Evolutionary conservation across 2,888 invertebrate species (phyloP), one percentile per base, ranked within the genome.

Genomic region (Phyto melanocephala): DNA sequence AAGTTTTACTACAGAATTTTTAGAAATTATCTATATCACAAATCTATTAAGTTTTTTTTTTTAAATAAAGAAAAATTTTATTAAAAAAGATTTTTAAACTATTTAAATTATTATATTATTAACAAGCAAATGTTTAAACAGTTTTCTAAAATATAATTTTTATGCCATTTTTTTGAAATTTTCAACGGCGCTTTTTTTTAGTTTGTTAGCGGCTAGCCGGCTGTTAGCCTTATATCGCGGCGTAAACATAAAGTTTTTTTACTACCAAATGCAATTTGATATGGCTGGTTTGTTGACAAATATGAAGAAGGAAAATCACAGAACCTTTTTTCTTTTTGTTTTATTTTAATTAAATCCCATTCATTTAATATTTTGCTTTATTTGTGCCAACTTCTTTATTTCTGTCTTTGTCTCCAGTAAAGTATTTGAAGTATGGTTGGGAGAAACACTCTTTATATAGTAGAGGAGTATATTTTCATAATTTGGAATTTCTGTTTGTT

Each of bases 321-420:
- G 33, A 37, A 20, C 20, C 11, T 50, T 50, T 7, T 22, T 22
- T 40, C 10, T 47, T 7, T 52, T 17, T 40, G 20, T 35, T 22
- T 50, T 67, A 4, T 22, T 28, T 67, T 67, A 40, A 52, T 52
- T 50, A 40, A 67, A 67, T 52, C 3, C 24, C 67, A 65, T 50
- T 45, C 10, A 45, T 45, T 35, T 71, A 45, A 11, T 10, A 11
- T 10, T 20, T 42, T 42, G 7, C 6, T 42, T 45, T 22, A 3
- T 47, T 4, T 58, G 5, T 58, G 15, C 5, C 10, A 10, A 60
- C 11, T 62, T 58, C 35, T 15, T 37, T 58, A 20, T 6, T 28
- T 28, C 28, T 28, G 3, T 28, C 6, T 28, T 28, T 28, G 3
- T 6, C 28, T 45, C 17, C 22, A 45, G 6, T 45, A 7, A 17